These are phyloP conservation scores for Laupala kohalensis DNA, from an alignment of 1,140 invertebrate genomes.

Conservation along the genomic window DNA sequence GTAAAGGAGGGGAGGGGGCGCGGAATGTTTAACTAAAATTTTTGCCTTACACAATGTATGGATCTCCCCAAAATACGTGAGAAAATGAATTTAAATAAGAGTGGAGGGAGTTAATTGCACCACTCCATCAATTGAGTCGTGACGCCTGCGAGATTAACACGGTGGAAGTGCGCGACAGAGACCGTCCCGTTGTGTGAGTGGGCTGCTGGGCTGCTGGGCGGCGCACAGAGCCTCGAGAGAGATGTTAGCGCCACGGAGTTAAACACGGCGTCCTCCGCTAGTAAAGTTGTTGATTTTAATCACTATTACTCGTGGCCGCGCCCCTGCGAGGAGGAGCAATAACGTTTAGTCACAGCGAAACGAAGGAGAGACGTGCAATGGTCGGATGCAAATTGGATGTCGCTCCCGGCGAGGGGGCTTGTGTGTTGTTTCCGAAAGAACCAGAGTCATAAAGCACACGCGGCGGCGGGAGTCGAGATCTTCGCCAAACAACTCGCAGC, in stretches of 20 bases:
- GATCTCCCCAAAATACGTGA: background rate
- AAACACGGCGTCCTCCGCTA: background rate
- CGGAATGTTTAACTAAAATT: too few species aligned
- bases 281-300: conserved; percentile 9
- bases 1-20: too few species aligned
- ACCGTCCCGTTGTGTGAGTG: too few species aligned
- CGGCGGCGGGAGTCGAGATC: too few species aligned
- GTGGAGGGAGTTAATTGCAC: too few species aligned
- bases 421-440: too few species aligned
- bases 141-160: too few species aligned
- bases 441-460: too few species aligned
- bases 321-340: background rate
- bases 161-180: too few species aligned
- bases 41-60: too few species aligned
- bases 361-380: background rate
- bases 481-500: too few species aligned
- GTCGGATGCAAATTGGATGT: background rate
- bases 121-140: background rate
- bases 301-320: conserved; percentile 2
- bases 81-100: background rate
- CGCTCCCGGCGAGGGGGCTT: background rate
- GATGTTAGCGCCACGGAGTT: background rate
- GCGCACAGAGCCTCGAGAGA: background rate
- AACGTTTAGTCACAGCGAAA: conserved; percentile 3
- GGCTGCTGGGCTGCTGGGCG: too few species aligned